Base-by-base conservation (phyloP, 2,888 invertebrate species). In the Branchinecta sandiegonensis region DNA sequence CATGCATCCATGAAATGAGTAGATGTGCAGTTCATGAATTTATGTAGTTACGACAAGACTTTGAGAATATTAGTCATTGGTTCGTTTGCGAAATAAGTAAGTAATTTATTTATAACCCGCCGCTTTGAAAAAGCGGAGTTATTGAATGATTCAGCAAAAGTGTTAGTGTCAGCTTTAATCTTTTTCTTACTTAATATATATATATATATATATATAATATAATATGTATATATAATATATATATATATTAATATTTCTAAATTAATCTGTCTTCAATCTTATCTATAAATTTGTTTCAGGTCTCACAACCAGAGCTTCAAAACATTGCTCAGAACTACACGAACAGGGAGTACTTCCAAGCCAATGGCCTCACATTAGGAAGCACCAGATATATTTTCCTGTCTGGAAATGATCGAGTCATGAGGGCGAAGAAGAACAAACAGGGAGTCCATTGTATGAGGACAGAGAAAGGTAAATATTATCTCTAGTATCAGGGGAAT, bases 391-490 rank as follows among this genome's bases (percentile, higher is more conserved):
- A 91, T 86, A 92, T 93, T 82, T 93, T 92, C 85, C 87, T 93
- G 81, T 93, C 93, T 77, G 92, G 92, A 79, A 89, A 90, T 82
- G 91, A 93, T 79, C 87, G 88, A 80, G 91, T 93, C 78, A 88
- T 93, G 81, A 88, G 92, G 82, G 91, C 91, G 80, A 93, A 92
- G 82, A 85, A 90, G 77, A 91, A 90, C 80, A 90, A 91, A 83
- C 88, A 89, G 79, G 93, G 93, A 77, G 89, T 92, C 75, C 93
- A 93, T 80, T 92, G 91, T 88, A 91, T 93, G 90, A 93, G 92
- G 84, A 93, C 93, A 81, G 85, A 86, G 82, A 92, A 93, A 86
- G 88, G 89, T 89, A 17, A n/a, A 56, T 56, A 37, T 37, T 37
- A 37, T 37, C 6, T 37, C 37, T 37, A 37, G 37, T 37, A 37